phyloP scores from a whole-genome alignment of 2,113 vertebrate species.

The Ciconia maguari region DNA sequence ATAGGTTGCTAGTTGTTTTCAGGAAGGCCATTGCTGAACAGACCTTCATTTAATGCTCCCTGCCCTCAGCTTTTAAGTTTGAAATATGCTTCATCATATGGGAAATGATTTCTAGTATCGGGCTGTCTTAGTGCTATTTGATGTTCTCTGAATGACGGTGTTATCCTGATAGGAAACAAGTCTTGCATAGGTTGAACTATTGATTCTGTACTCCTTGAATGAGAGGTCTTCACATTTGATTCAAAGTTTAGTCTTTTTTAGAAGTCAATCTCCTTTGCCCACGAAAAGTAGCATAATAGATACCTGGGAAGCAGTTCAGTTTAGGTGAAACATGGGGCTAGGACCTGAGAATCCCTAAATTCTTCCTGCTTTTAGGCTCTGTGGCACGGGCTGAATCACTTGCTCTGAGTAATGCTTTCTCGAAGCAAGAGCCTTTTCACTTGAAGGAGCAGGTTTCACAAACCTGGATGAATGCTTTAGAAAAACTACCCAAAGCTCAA shows the following conservation, averaged over 20 bases:
- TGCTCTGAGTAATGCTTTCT: neutral
- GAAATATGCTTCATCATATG: fast-evolving
- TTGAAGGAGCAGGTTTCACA: neutral
- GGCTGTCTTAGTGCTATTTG: neutral
- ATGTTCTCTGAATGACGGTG: neutral
- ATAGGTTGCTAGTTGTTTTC: neutral
- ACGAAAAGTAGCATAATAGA: fast-evolving
- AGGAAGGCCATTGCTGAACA: neutral
- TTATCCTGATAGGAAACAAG: neutral
- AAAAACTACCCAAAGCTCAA: neutral
- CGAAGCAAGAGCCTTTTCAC: neutral
- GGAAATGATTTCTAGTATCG: neutral
- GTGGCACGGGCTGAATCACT: neutral
- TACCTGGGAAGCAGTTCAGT: neutral
- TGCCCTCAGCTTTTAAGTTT: neutral
- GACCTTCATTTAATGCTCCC: neutral
- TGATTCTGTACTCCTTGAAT: neutral
- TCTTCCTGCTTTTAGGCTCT: neutral
- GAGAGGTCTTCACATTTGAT: neutral
- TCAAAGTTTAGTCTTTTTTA: neutral
- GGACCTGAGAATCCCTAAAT: neutral
- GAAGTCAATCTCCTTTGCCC: neutral
- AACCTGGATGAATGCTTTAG: neutral
- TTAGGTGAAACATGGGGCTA: neutral
- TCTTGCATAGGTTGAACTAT: neutral